These are phyloP conservation scores for Osmoderma eremita DNA, from an alignment of 2,888 invertebrate species.

Conservation along the genomic window DNA sequence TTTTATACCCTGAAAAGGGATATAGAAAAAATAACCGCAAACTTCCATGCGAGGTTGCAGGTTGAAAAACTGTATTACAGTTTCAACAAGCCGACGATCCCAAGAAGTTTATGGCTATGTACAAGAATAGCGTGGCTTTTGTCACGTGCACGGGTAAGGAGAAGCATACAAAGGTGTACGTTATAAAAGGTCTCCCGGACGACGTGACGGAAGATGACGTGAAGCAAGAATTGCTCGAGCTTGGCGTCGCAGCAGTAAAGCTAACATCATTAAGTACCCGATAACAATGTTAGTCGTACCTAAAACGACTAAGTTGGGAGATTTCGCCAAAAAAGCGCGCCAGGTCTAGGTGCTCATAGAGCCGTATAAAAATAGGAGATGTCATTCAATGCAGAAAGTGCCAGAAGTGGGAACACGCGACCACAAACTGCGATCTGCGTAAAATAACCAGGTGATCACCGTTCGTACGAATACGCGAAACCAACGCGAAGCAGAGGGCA, in stretches of 20 bases:
- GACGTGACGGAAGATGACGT: not conserved
- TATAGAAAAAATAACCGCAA: too few species aligned
- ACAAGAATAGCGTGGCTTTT: not conserved
- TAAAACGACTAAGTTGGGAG: not conserved
- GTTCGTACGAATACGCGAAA: not conserved
- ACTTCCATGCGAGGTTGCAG: too few species aligned
- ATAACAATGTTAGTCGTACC: not conserved
- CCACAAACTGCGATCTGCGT: too few species aligned
- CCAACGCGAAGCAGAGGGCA: not conserved
- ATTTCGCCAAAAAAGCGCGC: not conserved
- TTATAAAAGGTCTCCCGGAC: not conserved
- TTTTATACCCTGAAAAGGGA: too few species aligned
- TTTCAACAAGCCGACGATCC: not conserved
- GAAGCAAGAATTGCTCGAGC: not conserved
- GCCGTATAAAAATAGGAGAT: too few species aligned
- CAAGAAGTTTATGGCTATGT: not conserved
- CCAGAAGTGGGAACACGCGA: too few species aligned
- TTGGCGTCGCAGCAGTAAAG: not conserved
- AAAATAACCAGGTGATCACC: not conserved
- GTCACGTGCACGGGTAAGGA: not conserved
- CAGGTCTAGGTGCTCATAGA: too few species aligned
- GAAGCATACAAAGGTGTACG: not conserved
- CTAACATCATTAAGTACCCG: not conserved
- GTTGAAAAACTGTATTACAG: too few species aligned
- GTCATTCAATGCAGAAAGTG: too few species aligned